These are phyloP conservation scores for Sphenodon punctatus DNA, from an alignment of 2,797 vertebrate genomes.

Conservation along the genomic window DNA sequence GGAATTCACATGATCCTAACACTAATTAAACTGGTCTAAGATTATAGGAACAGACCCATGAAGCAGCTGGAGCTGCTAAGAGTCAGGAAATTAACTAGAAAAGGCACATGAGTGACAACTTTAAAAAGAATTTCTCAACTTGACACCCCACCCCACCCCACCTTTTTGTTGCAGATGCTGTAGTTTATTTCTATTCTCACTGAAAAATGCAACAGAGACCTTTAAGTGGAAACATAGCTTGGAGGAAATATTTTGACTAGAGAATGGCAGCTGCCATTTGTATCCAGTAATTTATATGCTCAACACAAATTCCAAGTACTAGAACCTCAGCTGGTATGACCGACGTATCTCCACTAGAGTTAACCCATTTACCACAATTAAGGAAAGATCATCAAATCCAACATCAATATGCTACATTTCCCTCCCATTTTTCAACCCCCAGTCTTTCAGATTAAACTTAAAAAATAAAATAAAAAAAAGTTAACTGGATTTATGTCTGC, in stretches of 20 bases:
- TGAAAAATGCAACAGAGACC: too few species aligned
- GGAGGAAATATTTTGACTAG: fast-evolving
- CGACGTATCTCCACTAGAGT: neutral
- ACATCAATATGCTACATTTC: neutral
- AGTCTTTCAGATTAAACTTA: neutral
- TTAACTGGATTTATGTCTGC: neutral
- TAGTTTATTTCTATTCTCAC: too few species aligned
- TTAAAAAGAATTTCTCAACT: too few species aligned
- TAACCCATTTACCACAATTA: neutral
- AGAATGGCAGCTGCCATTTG: neutral
- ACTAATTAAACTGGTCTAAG: neutral
- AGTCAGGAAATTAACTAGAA: neutral
- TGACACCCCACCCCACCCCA: too few species aligned
- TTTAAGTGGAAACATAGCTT: too few species aligned
- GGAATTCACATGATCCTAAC: constrained; percentile 1
- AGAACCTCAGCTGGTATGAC: neutral
- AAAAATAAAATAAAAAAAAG: neutral
- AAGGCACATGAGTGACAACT: too few species aligned
- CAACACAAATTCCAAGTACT: neutral
- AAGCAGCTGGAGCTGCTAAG: neutral
- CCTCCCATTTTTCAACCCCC: fast-evolving
- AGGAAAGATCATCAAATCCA: neutral
- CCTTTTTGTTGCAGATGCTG: too few species aligned
- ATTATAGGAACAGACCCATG: neutral
- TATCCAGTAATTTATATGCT: neutral